Evolutionary conservation across 2,888 invertebrate genomes (phyloP), one percentile per base, ranked within the genome.

Genomic region (Slavum lentiscoides): DNA sequence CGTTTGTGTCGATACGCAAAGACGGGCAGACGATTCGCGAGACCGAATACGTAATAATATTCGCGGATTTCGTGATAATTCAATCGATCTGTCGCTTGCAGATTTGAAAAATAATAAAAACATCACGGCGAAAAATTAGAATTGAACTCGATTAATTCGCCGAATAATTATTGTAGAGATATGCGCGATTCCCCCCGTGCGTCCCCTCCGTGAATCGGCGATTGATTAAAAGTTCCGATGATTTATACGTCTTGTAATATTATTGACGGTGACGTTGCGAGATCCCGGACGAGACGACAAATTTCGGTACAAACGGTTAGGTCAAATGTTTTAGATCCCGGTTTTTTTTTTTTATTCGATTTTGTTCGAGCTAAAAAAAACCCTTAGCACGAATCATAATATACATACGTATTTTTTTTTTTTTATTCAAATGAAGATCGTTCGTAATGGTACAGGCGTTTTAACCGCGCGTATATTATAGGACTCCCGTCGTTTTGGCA

Each of bases 61-160:
- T 66, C 53, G 9, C n/a, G 43, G 43, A 66, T 53, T 39, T 39
- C 8, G 11, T 15, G 17, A 23, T n/a, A n/a, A n/a, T 73, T 73
- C 49, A 62, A 73, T 73, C 49, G 13, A 73, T 62, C 49, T 15
- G 49, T 23, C 72, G 30, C 49, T 73, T 30, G 2, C n/a, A n/a
- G 15, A 19, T 59, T 59, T 59, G 6, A 5, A 7, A 11, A 43
- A 43, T 43, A 43, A 43, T 43, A 55, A 8, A 68, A 49, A 23
- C 17, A 68, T 53, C 19, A 53, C 23, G 17, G 4, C 53, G 43
- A 4, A n/a, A 64, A 74, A 64, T 55, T 74, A 39, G 64, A 74
- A 74, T 74, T 55, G 37, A 37, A 74, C 64, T 66, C 37, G 53
- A 74, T 74, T 66, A 66, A 37, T 74, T 55, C 21, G n/a, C 13